A percentile compares a stretch with the other conserved stretches of the same genome.
Evolutionary conservation across 2,113 vertebrate species (phyloP).

Genomic region (Periophthalmodon schlosseri): DNA sequence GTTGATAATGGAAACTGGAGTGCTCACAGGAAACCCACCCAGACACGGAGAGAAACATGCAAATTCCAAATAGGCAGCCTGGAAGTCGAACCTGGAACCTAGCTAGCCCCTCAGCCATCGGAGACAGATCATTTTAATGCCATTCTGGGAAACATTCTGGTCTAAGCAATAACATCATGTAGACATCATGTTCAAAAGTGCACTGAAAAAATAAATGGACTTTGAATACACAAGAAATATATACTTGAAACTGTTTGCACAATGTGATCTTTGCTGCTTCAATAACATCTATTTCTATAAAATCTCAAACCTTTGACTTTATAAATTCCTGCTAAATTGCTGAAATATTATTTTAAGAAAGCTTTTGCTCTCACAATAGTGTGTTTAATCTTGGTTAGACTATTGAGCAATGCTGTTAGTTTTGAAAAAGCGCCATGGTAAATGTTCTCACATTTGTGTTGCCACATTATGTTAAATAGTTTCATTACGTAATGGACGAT

Average conservation of each 20-base stretch:
- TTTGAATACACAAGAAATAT: neutral
- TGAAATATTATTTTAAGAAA: slow-evolving; percentile 40
- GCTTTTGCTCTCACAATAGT: slow-evolving; percentile 27
- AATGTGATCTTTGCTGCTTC: neutral
- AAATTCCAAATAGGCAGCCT: too few relatives aligned
- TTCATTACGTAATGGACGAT: slow-evolving; percentile 62
- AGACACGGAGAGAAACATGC: too few relatives aligned
- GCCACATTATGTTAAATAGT: slow-evolving; percentile 48
- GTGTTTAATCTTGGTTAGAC: slow-evolving; percentile 23
- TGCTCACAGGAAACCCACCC: too few relatives aligned
- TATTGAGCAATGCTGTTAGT: slow-evolving; percentile 50
- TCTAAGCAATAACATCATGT: too few relatives aligned
- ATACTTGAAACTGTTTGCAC: neutral
- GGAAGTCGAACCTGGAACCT: too few relatives aligned
- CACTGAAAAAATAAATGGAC: neutral
- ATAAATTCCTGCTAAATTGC: slow-evolving; percentile 29
- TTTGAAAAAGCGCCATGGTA: slow-evolving; percentile 39
- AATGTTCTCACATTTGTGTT: slow-evolving; percentile 65
- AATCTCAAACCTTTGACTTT: slow-evolving; percentile 40
- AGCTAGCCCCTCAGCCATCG: too few relatives aligned
- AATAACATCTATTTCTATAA: slow-evolving; percentile 16
- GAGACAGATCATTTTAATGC: too few relatives aligned
- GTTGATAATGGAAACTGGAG: too few relatives aligned
- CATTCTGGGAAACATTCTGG: too few relatives aligned
- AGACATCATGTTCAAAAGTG: neutral